Evolutionary conservation across 2,888 invertebrate species (phyloP).

Genomic region (Lagria hirta): DNA sequence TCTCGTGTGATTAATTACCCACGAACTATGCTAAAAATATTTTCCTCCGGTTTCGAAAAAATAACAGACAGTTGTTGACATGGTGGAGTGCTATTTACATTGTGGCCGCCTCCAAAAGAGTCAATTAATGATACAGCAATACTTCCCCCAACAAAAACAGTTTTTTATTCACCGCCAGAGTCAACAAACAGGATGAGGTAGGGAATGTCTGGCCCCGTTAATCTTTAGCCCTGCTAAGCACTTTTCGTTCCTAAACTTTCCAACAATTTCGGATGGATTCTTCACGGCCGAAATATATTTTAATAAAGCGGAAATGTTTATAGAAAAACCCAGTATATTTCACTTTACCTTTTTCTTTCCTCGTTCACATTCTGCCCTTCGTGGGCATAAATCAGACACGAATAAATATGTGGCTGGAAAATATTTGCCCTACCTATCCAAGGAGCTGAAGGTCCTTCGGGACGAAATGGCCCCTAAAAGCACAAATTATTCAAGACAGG

Average conservation of each 20-base stretch:
- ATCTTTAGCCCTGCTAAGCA: constrained; percentile 19
- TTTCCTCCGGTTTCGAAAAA: constrained; percentile 10
- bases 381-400: too few relatives aligned
- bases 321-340: too few relatives aligned
- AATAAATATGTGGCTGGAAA: too few relatives aligned
- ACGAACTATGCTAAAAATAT: constrained; percentile 2
- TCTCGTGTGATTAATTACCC: constrained; percentile 18
- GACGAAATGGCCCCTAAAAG: too few relatives aligned
- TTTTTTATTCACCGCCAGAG: constrained; percentile 13
- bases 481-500: too few relatives aligned
- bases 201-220: constrained; percentile 22
- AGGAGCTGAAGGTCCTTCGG: too few relatives aligned
- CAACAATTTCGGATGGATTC: too few relatives aligned
- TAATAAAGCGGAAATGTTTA: too few relatives aligned
- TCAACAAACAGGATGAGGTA: constrained; percentile 22
- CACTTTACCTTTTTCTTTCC: too few relatives aligned
- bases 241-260: too few relatives aligned
- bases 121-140: constrained; percentile 24
- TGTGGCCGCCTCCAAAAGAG: constrained; percentile 7
- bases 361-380: background rate
- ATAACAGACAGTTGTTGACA: constrained; percentile 16
- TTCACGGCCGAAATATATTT: too few relatives aligned
- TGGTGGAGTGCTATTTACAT: constrained; percentile 18
- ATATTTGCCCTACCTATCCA: too few relatives aligned
- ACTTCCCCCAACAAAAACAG: constrained; percentile 21